phyloP scores from a whole-genome alignment of 1,140 invertebrate species.

The Cydia amplana region DNA sequence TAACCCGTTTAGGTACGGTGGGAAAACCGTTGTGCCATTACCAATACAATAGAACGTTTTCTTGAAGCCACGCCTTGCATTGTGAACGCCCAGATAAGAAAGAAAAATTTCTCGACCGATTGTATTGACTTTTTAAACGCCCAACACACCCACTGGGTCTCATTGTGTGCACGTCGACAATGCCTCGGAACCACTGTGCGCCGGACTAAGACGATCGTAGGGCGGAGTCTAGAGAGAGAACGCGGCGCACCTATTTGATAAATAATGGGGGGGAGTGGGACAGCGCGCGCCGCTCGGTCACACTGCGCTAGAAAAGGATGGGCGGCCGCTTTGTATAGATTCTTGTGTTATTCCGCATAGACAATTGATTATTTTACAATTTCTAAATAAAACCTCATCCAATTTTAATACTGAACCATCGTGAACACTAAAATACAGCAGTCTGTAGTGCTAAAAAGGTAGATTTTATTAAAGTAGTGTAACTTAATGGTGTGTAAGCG shows the following conservation, averaged over 20 bases:
- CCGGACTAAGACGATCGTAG: slow-evolving; percentile 52
- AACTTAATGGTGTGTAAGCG: slow-evolving; percentile 53
- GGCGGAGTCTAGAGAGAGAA: slow-evolving; percentile 74
- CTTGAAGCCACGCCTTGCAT: slow-evolving; percentile 67
- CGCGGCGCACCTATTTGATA: slow-evolving; percentile 51
- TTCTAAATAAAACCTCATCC: slow-evolving; percentile 52
- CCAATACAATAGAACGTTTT: slow-evolving; percentile 69
- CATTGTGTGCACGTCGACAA: slow-evolving; percentile 69
- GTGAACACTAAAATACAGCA: neutral
- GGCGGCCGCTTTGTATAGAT: slow-evolving; percentile 74
- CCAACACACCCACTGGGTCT: slow-evolving; percentile 70
- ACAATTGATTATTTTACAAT: slow-evolving; percentile 71
- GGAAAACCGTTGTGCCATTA: slow-evolving; percentile 52
- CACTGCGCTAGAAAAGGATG: slow-evolving; percentile 72
- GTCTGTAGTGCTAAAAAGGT: slow-evolving; percentile 32
- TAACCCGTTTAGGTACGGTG: slow-evolving; percentile 45
- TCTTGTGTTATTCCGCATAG: slow-evolving; percentile 73
- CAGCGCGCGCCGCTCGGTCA: slow-evolving; percentile 44
- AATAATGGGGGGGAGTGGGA: slow-evolving; percentile 52
- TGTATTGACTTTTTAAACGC: slow-evolving; percentile 79
- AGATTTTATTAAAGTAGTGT: slow-evolving; percentile 50
- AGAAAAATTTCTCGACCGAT: slow-evolving; percentile 76
- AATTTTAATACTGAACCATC: slow-evolving; percentile 35
- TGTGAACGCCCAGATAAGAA: slow-evolving; percentile 69
- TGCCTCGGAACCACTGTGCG: slow-evolving; percentile 60